Conservation (phyloP, 2,113 vertebrate genomes). For the Misgurnus anguillicaudatus region DNA sequence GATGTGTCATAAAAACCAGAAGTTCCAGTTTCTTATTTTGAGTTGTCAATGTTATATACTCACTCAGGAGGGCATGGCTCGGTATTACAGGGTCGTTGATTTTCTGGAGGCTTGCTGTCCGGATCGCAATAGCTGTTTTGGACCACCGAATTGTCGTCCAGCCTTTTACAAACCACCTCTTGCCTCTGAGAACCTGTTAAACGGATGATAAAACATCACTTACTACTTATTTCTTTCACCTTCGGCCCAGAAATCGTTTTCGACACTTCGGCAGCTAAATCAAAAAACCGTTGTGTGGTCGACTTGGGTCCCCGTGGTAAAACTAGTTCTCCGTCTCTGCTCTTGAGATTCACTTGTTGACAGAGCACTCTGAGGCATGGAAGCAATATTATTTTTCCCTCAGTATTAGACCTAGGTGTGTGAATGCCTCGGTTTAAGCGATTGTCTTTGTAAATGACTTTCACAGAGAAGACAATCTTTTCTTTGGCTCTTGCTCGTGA, state of each 20-base stretch:
- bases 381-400: conserved; percentile 62
- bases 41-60: conserved; percentile 63
- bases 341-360: conserved; percentile 41
- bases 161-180: conserved; percentile 91
- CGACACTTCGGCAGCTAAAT: conserved; percentile 31
- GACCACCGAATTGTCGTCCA: conserved; percentile 92
- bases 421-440: conserved; percentile 69
- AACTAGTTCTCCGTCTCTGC: conserved; percentile 23
- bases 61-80: conserved; percentile 99
- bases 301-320: background rate
- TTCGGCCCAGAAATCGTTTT: background rate
- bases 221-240: conserved; percentile 10
- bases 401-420: conserved; percentile 68
- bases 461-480: conserved; percentile 71
- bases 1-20: no score
- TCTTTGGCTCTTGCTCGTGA: conserved; percentile 68
- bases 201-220: conserved; percentile 20
- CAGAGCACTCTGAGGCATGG: conserved; percentile 48
- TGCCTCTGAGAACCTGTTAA: conserved; percentile 89
- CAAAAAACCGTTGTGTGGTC: conserved; percentile 42
- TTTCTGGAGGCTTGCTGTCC: conserved; percentile 92
- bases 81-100: conserved; percentile 90
- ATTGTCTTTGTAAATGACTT: conserved; percentile 73
- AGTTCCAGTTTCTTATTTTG: no score
- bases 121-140: conserved; percentile 96